Conservation (phyloP, 2,888 invertebrate species). For the Physocephala rufipes region DNA sequence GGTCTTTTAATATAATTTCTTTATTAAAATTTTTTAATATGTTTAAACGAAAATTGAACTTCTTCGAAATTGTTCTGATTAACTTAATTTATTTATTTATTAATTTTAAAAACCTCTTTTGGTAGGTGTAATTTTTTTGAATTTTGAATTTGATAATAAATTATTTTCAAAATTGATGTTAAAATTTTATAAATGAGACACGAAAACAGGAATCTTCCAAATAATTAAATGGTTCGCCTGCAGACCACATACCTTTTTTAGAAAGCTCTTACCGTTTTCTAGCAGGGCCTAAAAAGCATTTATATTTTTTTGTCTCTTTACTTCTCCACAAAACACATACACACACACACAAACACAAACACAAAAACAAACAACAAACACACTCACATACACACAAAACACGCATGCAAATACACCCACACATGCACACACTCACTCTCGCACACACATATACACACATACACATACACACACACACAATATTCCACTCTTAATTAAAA, state of each 20-base stretch:
- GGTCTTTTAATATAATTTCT: no score
- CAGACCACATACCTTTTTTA: not conserved
- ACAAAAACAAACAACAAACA: slow-evolving; percentile 9
- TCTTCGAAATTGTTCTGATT: no score
- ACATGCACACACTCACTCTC: slow-evolving; percentile 18
- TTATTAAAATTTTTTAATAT: no score
- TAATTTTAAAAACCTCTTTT: no score
- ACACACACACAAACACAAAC: slow-evolving; percentile 17
- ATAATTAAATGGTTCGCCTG: slow-evolving; percentile 5
- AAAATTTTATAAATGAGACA: no score
- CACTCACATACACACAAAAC: slow-evolving; percentile 14
- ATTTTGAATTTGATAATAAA: not conserved
- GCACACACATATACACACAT: slow-evolving; percentile 22
- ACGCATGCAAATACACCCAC: slow-evolving; percentile 15
- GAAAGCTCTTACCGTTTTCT: not conserved
- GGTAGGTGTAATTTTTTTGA: not conserved
- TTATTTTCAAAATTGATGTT: no score
- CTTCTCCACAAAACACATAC: slow-evolving; percentile 16
- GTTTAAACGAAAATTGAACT: no score
- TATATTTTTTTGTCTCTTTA: slow-evolving; percentile 38
- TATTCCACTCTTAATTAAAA: not conserved
- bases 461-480: slow-evolving; percentile 4
- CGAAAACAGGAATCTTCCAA: not conserved
- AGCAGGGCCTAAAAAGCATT: not conserved
- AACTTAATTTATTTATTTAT: no score